Conservation (phyloP, 2,888 invertebrate genomes). For the Meteorus cinctellus region DNA sequence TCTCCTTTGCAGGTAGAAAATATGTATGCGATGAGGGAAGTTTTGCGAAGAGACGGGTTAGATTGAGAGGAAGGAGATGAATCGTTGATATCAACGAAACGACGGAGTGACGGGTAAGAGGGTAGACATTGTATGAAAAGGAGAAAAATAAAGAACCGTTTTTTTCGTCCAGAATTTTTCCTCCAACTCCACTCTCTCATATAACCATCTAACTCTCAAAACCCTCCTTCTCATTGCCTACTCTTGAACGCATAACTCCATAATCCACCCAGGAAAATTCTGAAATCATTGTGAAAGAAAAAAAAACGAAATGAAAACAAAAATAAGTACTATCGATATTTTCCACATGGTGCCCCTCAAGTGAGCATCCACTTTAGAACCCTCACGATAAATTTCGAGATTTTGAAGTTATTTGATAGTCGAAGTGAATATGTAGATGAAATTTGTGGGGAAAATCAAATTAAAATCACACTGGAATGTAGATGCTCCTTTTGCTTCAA, state of each 20-base stretch:
- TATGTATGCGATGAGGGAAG: not conserved
- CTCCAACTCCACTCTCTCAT: constrained; percentile 1
- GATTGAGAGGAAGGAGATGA: constrained; percentile 24
- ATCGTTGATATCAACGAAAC: constrained; percentile 26
- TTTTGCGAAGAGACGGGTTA: not conserved
- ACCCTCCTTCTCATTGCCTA: not conserved
- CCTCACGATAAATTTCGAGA: too few relatives aligned
- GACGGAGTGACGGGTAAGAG: not conserved
- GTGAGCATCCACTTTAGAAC: too few relatives aligned
- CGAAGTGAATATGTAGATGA: too few relatives aligned
- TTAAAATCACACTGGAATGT: too few relatives aligned
- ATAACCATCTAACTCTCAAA: constrained; percentile 17
- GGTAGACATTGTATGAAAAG: constrained; percentile 13
- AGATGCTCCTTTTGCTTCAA: too few relatives aligned
- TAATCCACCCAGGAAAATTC: not conserved
- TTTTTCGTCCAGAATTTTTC: not conserved
- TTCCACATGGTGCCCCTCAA: not conserved
- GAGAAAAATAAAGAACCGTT: not conserved
- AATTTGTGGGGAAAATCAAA: too few relatives aligned
- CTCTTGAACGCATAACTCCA: not conserved
- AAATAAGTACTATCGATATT: constrained; percentile 28
- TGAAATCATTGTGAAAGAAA: constrained; percentile 32
- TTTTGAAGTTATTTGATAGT: too few relatives aligned
- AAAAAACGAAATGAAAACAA: constrained; percentile 32
- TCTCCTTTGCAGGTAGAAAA: constrained; percentile 24